phyloP scores from a whole-genome alignment of 2,888 invertebrate species.

The Phengaris arion region DNA sequence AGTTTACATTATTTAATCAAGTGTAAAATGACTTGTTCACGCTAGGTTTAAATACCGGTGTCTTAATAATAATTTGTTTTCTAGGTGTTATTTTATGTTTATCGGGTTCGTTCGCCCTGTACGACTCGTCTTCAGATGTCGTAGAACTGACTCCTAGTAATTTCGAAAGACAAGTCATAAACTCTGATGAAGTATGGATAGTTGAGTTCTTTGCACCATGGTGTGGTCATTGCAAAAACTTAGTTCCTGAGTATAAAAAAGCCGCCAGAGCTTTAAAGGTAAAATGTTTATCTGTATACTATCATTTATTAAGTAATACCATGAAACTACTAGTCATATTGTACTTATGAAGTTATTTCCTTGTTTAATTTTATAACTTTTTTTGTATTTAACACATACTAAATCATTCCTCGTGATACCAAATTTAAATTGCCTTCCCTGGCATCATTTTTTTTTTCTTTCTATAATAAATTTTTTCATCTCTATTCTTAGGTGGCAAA shows the following conservation, averaged over 20 bases:
- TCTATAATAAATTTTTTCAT: too few species aligned
- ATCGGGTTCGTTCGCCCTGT: slow-evolving; percentile 73
- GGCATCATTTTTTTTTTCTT: too few species aligned
- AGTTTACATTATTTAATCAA: slow-evolving; percentile 58
- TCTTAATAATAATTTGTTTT: slow-evolving; percentile 35
- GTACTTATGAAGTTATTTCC: neutral
- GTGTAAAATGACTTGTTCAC: slow-evolving; percentile 47
- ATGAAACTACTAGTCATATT: neutral
- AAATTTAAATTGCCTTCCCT: too few species aligned
- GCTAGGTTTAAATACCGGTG: slow-evolving; percentile 33
- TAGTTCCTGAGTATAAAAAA: slow-evolving; percentile 96
- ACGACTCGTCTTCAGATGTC: slow-evolving; percentile 87
- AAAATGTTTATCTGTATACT: slow-evolving; percentile 36
- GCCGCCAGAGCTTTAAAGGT: slow-evolving; percentile 95
- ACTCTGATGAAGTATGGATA: slow-evolving; percentile 94
- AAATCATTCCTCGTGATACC: neutral
- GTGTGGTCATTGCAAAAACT: slow-evolving; percentile 94
- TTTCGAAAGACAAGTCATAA: slow-evolving; percentile 90
- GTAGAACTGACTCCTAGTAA: slow-evolving; percentile 91
- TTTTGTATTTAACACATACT: neutral
- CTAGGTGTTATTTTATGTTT: slow-evolving; percentile 63
- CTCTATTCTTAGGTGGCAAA: too few species aligned
- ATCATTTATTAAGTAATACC: neutral
- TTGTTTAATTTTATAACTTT: neutral
- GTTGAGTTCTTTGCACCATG: slow-evolving; percentile 98